phyloP scores from a whole-genome alignment of 1,140 invertebrate species.

The Scylla paramamosain region DNA sequence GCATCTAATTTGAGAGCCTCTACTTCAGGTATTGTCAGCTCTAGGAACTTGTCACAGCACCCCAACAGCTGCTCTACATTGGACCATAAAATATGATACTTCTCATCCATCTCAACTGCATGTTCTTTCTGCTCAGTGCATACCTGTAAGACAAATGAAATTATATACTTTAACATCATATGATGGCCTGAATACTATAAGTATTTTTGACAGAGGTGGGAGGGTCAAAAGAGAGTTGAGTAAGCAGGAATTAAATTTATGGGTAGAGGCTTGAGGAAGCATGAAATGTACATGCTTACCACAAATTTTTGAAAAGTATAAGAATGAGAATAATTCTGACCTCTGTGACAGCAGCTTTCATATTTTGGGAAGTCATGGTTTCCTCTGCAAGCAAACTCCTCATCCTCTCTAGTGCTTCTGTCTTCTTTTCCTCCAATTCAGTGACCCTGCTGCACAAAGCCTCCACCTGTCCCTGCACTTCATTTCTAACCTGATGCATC shows the following conservation, averaged over 20 bases:
- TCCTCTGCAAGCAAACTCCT: neutral
- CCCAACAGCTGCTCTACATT: neutral
- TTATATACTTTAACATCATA: no score
- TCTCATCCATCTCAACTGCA: neutral
- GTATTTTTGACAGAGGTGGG: no score
- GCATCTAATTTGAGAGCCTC: neutral
- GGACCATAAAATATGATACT: neutral
- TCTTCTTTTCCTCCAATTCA: neutral
- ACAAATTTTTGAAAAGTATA: no score
- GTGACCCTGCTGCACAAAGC: neutral
- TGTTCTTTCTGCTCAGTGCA: neutral
- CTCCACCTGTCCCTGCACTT: neutral
- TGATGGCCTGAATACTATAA: no score
- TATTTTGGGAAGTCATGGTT: neutral
- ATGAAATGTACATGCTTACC: no score
- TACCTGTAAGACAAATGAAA: neutral
- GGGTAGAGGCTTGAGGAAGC: no score
- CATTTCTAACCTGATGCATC: neutral
- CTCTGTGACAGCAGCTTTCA: neutral
- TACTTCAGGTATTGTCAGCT: neutral
- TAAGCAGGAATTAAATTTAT: no score
- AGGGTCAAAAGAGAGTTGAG: no score
- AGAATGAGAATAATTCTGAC: neutral
- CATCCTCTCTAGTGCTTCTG: neutral
- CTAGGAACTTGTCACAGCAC: neutral